A percentile compares a stretch with the other conserved stretches of the same genome.
These are phyloP conservation scores for Etheostoma spectabile DNA, from an alignment of 2,113 vertebrate species.

Conservation along the genomic window DNA sequence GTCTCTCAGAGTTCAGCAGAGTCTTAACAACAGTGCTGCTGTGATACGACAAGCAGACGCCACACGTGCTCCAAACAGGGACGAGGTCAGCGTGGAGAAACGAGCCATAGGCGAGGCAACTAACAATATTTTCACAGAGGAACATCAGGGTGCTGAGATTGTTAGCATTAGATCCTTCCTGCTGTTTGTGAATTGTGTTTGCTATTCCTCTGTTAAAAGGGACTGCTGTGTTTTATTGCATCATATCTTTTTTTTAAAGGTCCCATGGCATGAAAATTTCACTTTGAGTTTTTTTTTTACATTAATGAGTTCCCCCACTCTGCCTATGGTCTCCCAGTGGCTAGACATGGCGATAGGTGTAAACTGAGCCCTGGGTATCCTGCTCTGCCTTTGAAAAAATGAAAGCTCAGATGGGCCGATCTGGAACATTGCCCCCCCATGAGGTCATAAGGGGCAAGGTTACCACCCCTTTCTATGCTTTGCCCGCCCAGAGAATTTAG, in stretches of 20 bases:
- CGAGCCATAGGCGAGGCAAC: conserved; percentile 20
- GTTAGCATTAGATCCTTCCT: conserved; percentile 39
- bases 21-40: conserved; percentile 65
- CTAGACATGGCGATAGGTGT: no score
- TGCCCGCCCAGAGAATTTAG: no score
- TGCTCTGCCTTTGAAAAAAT: no score
- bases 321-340: no score
- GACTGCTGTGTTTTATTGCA: background rate
- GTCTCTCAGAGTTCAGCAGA: conserved; percentile 71
- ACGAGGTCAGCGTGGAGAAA: conserved; percentile 40
- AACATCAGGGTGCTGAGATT: conserved; percentile 39
- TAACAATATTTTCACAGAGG: conserved; percentile 55
- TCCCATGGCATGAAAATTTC: no score
- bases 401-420: no score
- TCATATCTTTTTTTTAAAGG: background rate
- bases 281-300: no score
- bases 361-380: no score
- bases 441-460: no score
- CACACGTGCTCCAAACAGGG: conserved; percentile 44
- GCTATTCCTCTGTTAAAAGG: conserved; percentile 3
- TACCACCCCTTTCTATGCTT: no score
- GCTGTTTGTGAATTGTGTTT: conserved; percentile 35
- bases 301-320: no score
- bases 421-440: no score
- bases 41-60: conserved; percentile 58